Base-by-base conservation (phyloP, 2,113 vertebrate species). In the Rutilus rutilus region DNA sequence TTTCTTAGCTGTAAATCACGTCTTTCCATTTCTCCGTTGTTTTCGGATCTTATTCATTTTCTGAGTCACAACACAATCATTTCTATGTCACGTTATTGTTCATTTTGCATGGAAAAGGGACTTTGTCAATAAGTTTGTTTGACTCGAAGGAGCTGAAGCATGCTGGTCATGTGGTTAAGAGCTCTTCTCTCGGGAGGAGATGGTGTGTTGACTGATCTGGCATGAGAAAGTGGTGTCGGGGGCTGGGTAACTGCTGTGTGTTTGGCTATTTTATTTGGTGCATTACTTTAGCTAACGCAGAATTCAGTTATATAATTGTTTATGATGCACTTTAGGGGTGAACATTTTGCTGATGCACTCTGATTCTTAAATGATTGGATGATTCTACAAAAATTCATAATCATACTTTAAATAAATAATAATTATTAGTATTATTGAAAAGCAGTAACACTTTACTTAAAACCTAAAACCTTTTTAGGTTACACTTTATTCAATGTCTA, bases 141-240 rank as follows among this genome's bases (percentile, higher is more conserved):
- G 23, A 80, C 47, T 57, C 9, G 23, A 23, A 78, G 74, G 77
- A 42, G 25, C 52, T 73, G 76, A 27, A 42, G 45, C 67, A 27
- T 86, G 78, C 19, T 6, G 71, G 77, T 36, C 33, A 33, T 80
- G 57, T 45, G 57, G 78, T 80, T 27, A 42, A 62, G 57, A 39
- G 36, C 12, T 47, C 78, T 64, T 80, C 78, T 80, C 57, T 79
- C 33, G 12, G n/a, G 45, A 65, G 14, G 25, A 80, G 77, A 60
- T 6, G 8, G 10, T 71, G 30, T 78, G 77, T 60, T 79, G 33
- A 25, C 42, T 57, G 36, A 36, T 60, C 78, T 74, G 10, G 69
- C 62, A 67, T 54, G 25, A 59, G 78, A 78, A 17, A 33, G 42
- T 36, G 42, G 14, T 65, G 73, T n/a, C 65, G 78, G 59, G 30